Evolutionary conservation across 2,888 invertebrate species (phyloP).

Genomic region (Leptopilina syphax): DNA sequence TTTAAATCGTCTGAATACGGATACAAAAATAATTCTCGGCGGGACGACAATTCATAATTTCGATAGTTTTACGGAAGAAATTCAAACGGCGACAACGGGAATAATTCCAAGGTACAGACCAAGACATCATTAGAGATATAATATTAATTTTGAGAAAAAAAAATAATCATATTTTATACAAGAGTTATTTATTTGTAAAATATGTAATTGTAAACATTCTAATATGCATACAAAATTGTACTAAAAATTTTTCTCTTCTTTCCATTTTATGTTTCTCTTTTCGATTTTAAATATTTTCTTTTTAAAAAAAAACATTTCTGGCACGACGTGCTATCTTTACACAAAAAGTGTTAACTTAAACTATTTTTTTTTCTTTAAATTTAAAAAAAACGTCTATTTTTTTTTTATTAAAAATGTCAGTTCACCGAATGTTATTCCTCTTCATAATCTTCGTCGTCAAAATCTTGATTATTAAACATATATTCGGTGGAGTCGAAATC

Average conservation of each 20-base stretch:
- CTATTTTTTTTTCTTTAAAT: conserved; percentile 42
- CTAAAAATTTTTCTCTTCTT: not conserved
- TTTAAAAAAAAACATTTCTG: not conserved
- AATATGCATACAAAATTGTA: conserved; percentile 53
- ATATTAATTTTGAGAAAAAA: conserved; percentile 36
- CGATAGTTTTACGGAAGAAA: conserved; percentile 87
- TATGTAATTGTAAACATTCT: conserved; percentile 53
- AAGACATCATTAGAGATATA: conserved; percentile 62
- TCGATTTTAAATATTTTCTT: no score
- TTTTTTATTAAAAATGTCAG: not conserved
- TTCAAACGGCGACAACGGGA: conserved; percentile 81
- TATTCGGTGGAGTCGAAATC: conserved; percentile 57
- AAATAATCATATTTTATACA: conserved; percentile 45
- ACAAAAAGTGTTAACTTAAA: conserved; percentile 59
- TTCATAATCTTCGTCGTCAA: conserved; percentile 54
- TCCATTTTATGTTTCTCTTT: no score
- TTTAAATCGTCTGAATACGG: conserved; percentile 86
- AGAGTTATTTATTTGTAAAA: conserved; percentile 51
- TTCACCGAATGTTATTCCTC: conserved; percentile 23
- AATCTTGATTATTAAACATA: conserved; percentile 59
- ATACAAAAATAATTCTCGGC: conserved; percentile 89
- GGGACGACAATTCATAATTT: conserved; percentile 96
- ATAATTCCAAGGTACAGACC: conserved; percentile 78
- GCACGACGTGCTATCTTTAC: conserved; percentile 13
- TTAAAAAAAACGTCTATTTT: conserved; percentile 20